A percentile compares a stretch with the other conserved stretches of the same genome.
Evolutionary conservation across 2,888 invertebrate genomes (phyloP).

Genomic region (Antitype chi): DNA sequence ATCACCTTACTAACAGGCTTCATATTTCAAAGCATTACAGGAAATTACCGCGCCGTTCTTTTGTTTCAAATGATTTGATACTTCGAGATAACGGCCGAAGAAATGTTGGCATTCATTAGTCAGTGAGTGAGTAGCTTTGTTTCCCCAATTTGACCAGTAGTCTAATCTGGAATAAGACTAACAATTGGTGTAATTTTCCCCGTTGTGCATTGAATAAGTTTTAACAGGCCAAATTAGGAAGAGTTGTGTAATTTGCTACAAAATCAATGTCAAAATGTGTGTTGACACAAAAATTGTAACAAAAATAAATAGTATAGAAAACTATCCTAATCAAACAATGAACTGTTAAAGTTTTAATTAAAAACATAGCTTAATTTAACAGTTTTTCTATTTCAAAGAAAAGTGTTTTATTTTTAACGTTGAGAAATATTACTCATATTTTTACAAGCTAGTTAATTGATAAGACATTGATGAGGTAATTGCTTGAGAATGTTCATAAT

Average conservation of each 20-base stretch:
- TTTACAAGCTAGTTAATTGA: not conserved
- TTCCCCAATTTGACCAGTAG: conserved; percentile 5
- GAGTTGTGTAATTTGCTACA: not conserved
- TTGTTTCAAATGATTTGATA: conserved; percentile 67
- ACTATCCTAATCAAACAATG: not conserved
- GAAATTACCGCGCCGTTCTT: conserved; percentile 59
- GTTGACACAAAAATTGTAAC: not conserved
- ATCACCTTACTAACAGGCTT: conserved; percentile 47
- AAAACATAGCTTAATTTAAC: not conserved
- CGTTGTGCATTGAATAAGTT: not conserved
- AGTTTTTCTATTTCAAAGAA: not conserved
- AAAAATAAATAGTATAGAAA: not conserved
- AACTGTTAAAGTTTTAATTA: not conserved
- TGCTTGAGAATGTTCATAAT: not conserved
- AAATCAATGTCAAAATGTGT: not conserved
- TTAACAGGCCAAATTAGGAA: not conserved
- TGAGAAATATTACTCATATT: not conserved
- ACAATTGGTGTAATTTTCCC: not conserved
- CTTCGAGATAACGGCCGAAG: conserved; percentile 56
- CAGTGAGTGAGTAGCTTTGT: conserved; percentile 29
- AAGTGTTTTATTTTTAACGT: not conserved
- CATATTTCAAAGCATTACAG: conserved; percentile 53
- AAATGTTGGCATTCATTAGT: conserved; percentile 54
- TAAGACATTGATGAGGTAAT: not conserved
- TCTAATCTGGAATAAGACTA: conserved; percentile 16